Evolutionary conservation across 2,888 invertebrate species (phyloP).

Genomic region (Pseudeuparius sepicola): DNA sequence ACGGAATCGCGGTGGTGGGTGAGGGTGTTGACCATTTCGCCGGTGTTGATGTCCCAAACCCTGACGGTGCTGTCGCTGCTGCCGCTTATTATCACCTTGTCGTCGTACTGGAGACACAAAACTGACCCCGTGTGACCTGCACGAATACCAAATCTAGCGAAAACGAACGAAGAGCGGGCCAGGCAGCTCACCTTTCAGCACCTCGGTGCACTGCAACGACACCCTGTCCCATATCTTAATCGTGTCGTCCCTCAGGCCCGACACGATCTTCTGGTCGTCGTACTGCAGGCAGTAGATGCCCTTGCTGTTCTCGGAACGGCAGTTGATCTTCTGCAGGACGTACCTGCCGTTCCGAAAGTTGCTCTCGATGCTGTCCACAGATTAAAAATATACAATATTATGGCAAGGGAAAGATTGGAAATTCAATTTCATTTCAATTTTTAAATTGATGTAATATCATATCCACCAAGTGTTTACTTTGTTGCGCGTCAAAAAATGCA

Average conservation of each 20-base stretch:
- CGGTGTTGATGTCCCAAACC: constrained; percentile 95
- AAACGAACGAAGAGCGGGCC: too few relatives aligned
- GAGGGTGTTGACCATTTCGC: constrained; percentile 95
- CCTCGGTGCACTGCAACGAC: constrained; percentile 79
- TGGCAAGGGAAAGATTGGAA: too few relatives aligned
- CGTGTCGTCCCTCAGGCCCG: constrained; percentile 96
- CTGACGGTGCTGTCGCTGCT: constrained; percentile 97
- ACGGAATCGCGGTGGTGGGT: constrained; percentile 99
- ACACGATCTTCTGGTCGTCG: constrained; percentile 98
- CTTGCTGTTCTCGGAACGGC: constrained; percentile 97
- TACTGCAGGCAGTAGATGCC: constrained; percentile 99
- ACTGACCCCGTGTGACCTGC: constrained; percentile 99
- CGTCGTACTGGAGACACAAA: constrained; percentile 97
- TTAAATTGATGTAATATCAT: constrained; percentile 88
- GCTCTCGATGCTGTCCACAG: constrained; percentile 91
- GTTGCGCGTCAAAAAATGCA: too few relatives aligned
- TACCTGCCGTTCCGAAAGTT: constrained; percentile 98
- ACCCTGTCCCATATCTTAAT: constrained; percentile 99
- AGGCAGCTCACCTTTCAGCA: constrained; percentile 84
- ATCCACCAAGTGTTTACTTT: too few relatives aligned
- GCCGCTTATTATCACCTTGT: constrained; percentile 93
- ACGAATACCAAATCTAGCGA: too few relatives aligned
- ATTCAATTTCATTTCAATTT: too few relatives aligned
- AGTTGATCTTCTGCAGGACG: constrained; percentile 93
- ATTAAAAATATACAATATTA: too few relatives aligned